Evolutionary conservation across 2,113 vertebrate species (phyloP).

Genomic region (Cyprinodon variegatus): DNA sequence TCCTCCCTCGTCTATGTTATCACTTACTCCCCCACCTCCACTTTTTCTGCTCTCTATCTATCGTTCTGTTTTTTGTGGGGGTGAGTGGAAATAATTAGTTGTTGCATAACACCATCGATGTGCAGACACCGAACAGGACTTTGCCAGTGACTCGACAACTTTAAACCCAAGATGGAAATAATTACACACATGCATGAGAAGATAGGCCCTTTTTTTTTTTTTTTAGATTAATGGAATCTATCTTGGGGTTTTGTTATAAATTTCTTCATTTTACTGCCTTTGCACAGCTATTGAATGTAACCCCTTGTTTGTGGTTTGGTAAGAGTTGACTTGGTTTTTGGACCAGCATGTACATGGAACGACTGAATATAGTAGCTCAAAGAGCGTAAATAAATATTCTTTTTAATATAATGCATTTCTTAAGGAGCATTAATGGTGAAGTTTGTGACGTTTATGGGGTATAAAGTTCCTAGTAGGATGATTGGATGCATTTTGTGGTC

Average conservation of each 20-base stretch:
- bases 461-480: not conserved
- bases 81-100: conserved; percentile 77
- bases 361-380: conserved; percentile 17
- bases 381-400: conserved; percentile 1
- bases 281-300: conserved; percentile 45
- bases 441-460: not conserved
- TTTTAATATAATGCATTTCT: not conserved
- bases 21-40: conserved; percentile 12
- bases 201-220: conserved; percentile 54
- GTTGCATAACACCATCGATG: conserved; percentile 73
- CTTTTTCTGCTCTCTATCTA: conserved; percentile 20
- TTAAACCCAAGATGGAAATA: conserved; percentile 67
- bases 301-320: conserved; percentile 61
- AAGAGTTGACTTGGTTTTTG: conserved; percentile 14
- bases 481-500: not conserved
- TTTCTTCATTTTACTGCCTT: conserved; percentile 41
- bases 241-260: conserved; percentile 61
- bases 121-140: conserved; percentile 69
- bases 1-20: conserved; percentile 34
- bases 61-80: conserved; percentile 39
- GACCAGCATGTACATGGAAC: conserved; percentile 33
- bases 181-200: conserved; percentile 69
- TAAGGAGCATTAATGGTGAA: not conserved
- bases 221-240: conserved; percentile 50
- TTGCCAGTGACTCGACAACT: conserved; percentile 60